phyloP scores from a whole-genome alignment of 92 coral and sea anemone species.

The Palythoa heliodiscus region DNA sequence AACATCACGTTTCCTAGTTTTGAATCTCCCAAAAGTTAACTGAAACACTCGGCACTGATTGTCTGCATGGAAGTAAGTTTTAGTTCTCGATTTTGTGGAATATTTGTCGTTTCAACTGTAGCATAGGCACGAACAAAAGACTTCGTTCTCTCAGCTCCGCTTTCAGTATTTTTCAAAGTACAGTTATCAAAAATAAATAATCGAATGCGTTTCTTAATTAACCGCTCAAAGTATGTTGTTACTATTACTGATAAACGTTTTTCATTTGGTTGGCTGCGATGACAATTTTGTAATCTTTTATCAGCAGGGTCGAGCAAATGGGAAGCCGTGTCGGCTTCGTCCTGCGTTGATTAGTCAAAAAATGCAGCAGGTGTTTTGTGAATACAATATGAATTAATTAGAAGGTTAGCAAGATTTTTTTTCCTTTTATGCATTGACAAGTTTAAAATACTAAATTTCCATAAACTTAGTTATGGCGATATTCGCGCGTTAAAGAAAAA shows the following conservation, averaged over 20 bases:
- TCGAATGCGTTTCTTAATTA: not conserved
- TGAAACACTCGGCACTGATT: not conserved
- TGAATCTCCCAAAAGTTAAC: not conserved
- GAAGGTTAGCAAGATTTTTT: not conserved
- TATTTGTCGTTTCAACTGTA: not conserved
- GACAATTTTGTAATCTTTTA: not conserved
- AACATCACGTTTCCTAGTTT: not conserved
- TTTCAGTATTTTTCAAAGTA: not conserved
- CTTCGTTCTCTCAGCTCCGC: not conserved
- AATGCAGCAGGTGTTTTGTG: not conserved
- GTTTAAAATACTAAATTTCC: not conserved
- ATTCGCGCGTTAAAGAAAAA: no score
- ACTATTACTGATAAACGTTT: not conserved
- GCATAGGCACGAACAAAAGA: no score
- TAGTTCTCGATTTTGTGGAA: not conserved
- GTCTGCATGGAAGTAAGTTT: not conserved
- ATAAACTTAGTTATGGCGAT: no score
- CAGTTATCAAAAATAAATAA: not conserved
- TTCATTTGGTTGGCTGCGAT: not conserved
- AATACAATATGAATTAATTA: not conserved
- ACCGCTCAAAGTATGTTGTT: not conserved
- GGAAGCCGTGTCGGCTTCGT: not conserved
- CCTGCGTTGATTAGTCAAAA: not conserved
- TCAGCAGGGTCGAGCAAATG: not conserved
- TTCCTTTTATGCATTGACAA: not conserved